Conservation (phyloP, 2,888 invertebrate species). For the Chelonus formosanus region DNA sequence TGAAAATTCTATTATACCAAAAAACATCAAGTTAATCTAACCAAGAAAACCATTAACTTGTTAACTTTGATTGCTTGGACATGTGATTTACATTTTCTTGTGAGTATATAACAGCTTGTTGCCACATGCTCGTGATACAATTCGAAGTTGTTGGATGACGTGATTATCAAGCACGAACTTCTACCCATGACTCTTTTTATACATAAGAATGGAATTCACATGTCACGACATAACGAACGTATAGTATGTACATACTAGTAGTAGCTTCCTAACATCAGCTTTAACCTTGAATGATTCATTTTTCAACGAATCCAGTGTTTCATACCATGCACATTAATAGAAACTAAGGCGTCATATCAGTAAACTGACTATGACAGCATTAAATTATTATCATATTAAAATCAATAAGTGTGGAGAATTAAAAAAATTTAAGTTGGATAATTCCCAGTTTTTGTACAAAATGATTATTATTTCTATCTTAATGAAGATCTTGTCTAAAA, state of each 20-base stretch:
- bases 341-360: not conserved
- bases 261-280: not conserved
- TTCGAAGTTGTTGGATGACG: constrained; percentile 12
- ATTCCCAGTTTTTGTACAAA: too few species aligned
- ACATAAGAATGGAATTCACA: not conserved
- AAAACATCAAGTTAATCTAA: too few species aligned
- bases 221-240: not conserved
- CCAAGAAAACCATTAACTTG: too few species aligned
- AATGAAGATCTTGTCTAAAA: too few species aligned
- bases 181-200: not conserved
- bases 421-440: too few species aligned
- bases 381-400: too few species aligned
- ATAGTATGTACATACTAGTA: not conserved
- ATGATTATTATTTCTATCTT: too few species aligned
- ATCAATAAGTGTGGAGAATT: too few species aligned
- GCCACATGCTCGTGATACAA: constrained; percentile 1
- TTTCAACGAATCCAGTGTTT: not conserved
- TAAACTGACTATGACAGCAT: too few species aligned
- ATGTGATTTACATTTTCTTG: too few species aligned
- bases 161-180: not conserved
- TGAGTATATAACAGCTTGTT: constrained; percentile 5
- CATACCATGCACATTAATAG: not conserved
- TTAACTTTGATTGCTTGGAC: too few species aligned
- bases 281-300: constrained; percentile 15
- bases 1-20: too few species aligned